A percentile compares a stretch with the other conserved stretches of the same genome.
phyloP scores from a whole-genome alignment of 2,113 vertebrate species.

The Oenanthe melanoleuca region DNA sequence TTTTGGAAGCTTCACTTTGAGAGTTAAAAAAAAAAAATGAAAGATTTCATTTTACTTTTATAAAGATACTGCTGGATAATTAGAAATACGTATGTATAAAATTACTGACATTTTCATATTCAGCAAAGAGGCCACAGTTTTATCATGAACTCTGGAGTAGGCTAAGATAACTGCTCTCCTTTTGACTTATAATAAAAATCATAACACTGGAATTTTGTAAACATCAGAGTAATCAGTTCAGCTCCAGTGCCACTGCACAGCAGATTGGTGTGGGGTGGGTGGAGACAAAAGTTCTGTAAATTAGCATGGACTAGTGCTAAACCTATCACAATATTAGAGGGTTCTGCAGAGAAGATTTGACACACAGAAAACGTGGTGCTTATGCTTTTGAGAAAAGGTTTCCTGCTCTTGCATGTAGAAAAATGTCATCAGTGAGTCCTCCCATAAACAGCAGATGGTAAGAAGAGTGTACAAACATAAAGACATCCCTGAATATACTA shows the following conservation, averaged over 20 bases:
- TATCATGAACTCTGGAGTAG: neutral
- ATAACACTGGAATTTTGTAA: neutral
- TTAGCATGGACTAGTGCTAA: neutral
- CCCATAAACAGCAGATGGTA: conserved; percentile 36
- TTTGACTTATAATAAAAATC: neutral
- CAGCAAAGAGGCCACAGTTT: neutral
- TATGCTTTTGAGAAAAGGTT: neutral
- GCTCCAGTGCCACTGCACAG: neutral
- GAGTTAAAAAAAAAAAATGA: neutral
- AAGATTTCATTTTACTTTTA: neutral
- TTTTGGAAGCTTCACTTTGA: neutral
- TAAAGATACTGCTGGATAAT: neutral
- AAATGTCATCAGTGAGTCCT: conserved; percentile 19
- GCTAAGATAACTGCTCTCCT: neutral
- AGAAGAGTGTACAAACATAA: neutral
- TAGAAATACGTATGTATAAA: neutral
- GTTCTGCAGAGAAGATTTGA: neutral
- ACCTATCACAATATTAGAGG: neutral
- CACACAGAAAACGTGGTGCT: neutral
- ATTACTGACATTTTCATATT: neutral
- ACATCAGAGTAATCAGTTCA: neutral
- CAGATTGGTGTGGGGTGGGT: neutral
- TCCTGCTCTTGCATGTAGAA: neutral
- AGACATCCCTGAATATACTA: conserved; percentile 5
- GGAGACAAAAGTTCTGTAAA: neutral